Evolutionary conservation across 2,113 vertebrate genomes (phyloP), one percentile per base, ranked within the genome.

Genomic region (Eupsittula cactorum): DNA sequence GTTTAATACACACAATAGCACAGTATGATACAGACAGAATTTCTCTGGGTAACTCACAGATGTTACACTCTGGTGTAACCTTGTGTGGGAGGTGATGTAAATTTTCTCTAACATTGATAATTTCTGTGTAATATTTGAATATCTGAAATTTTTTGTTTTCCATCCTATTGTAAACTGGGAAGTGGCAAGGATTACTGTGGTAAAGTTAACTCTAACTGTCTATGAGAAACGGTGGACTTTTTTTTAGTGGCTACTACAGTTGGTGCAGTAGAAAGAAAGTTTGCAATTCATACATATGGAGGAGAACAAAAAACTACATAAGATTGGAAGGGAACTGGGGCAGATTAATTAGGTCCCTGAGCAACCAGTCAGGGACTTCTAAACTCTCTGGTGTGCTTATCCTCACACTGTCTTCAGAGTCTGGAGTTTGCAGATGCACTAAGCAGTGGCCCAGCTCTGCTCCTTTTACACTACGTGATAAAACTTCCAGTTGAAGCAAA

Each of bases 331-430:
- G 80, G 83, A 97, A 81, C n/a, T 92, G 77, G 82, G 68, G 83
- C 73, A 42, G 91, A 81, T 86, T 94, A 95, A 96, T 96, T 49
- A 88, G 83, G 55, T 94, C 92, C 42, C 92, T 84, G 59, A 86
- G 73, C 76, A 92, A n/a, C n/a, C 47, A 93, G 25, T 25, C 59
- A 75, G 82, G 79, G 59, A n/a, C 13, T 53, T 20, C 11, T 71
- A 50, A 65, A 33, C 60, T 76, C 73, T 92, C 59, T 0, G 3
- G 19, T 65, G 49, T 93, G 85, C 63, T 94, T 60, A 16, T 0
- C 15, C 42, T 80, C 31, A 28, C 42, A 17, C 27, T 33, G 19
- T 35, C 37, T 70, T 81, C 37, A 33, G 88, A 74, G 64, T 6
- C 79, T 49, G 59, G 92, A 69, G 86, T 82, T 33, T 70, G 53